Evolutionary conservation across 2,888 invertebrate species (phyloP).

Genomic region (Pinctada fucata): DNA sequence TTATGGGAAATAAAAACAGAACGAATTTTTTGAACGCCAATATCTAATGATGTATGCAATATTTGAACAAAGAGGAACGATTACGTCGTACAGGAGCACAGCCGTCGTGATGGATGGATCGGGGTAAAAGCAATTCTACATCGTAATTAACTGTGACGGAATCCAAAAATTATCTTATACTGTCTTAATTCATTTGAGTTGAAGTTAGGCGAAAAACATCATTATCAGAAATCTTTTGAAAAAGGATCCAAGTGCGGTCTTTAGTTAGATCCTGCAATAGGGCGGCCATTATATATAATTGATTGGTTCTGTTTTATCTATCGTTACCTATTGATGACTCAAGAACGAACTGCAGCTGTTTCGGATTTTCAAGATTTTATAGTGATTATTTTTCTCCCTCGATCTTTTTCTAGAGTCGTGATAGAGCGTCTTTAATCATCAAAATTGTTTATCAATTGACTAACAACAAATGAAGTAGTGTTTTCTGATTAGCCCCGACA

Average conservation of each 20-base stretch:
- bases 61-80: background rate
- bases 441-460: background rate
- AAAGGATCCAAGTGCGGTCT: constrained; percentile 14
- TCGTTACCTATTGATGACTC: constrained; percentile 27
- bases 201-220: constrained; percentile 10
- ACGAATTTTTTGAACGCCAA: background rate
- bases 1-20: background rate
- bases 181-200: background rate
- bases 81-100: background rate
- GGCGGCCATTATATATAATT: constrained; percentile 24
- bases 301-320: constrained; percentile 26
- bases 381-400: background rate
- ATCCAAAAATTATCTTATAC: background rate
- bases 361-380: constrained; percentile 18
- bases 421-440: background rate
- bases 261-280: constrained; percentile 16
- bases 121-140: background rate
- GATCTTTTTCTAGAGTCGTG: background rate
- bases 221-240: background rate
- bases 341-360: constrained; percentile 17
- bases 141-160: background rate
- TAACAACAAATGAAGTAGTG: background rate
- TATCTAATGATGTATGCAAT: background rate
- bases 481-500: background rate
- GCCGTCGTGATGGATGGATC: background rate